phyloP scores from a whole-genome alignment of 2,113 vertebrate species.

The Eupsittula cactorum region DNA sequence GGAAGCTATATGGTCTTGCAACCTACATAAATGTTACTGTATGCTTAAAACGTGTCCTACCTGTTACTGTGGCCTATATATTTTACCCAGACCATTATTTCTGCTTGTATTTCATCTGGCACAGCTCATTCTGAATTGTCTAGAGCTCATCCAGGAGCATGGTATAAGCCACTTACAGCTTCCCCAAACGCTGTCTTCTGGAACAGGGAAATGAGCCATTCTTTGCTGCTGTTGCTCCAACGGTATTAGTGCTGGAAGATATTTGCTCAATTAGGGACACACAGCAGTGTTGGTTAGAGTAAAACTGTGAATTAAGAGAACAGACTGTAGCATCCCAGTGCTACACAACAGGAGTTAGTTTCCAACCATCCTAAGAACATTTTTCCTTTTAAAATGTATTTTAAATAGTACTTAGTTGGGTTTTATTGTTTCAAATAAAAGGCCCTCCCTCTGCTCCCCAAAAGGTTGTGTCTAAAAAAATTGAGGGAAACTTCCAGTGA shows the following conservation, averaged over 20 bases:
- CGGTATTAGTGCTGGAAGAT: neutral
- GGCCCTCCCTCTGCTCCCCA: neutral
- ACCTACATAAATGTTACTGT: neutral
- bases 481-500: conserved; percentile 49
- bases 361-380: neutral
- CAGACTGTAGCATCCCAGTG: neutral
- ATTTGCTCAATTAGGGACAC: neutral
- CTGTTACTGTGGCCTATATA: neutral
- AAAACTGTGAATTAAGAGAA: neutral
- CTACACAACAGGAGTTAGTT: neutral
- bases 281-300: neutral
- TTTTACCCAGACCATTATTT: neutral
- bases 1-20: neutral
- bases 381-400: neutral
- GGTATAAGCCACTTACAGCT: neutral
- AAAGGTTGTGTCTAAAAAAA: conserved; percentile 7
- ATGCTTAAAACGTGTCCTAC: neutral
- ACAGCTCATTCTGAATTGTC: neutral
- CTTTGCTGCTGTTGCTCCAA: neutral
- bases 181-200: neutral
- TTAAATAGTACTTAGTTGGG: neutral
- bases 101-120: neutral
- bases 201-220: neutral
- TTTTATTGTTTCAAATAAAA: conserved; percentile 15
- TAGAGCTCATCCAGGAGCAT: neutral